Conservation (phyloP, 2,888 invertebrate species). For the Morpho deidamia region DNA sequence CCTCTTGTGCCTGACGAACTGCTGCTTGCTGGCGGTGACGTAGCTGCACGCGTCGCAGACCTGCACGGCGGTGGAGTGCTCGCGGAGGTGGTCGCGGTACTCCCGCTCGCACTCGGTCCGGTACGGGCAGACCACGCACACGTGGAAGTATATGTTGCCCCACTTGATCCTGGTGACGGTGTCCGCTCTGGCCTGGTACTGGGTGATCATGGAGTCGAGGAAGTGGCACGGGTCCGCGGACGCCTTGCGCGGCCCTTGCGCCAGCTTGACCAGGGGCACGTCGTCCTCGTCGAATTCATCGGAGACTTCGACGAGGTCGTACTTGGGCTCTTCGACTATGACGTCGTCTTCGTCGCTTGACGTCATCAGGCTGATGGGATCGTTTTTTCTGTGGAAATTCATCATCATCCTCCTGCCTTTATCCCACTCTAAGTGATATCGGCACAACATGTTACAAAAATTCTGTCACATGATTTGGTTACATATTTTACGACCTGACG, state of each 20-base stretch:
- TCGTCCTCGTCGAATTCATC: constrained; percentile 66
- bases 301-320: constrained; percentile 59
- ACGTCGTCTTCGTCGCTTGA: constrained; percentile 68
- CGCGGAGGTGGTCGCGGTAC: constrained; percentile 31
- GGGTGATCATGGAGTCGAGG: too few species aligned
- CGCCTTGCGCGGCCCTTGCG: constrained; percentile 27
- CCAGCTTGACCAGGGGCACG: constrained; percentile 44
- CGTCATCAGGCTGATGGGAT: constrained; percentile 58
- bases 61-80: constrained; percentile 33
- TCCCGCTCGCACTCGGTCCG: constrained; percentile 4
- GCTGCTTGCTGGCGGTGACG: constrained; percentile 41
- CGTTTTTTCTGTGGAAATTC: constrained; percentile 35
- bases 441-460: too few species aligned
- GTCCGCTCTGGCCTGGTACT: background rate
- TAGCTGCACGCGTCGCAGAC: constrained; percentile 49
- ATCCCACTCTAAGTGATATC: too few species aligned
- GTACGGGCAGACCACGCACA: constrained; percentile 45
- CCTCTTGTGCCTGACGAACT: constrained; percentile 41
- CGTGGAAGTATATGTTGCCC: constrained; percentile 35
- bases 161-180: constrained; percentile 25
- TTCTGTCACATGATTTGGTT: too few species aligned
- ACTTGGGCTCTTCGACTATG: constrained; percentile 57
- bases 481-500: too few species aligned
- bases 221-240: too few species aligned
- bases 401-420: too few species aligned